Evolutionary conservation across 2,888 invertebrate genomes (phyloP).

Genomic region (Acanthosoma haemorrhoidale): DNA sequence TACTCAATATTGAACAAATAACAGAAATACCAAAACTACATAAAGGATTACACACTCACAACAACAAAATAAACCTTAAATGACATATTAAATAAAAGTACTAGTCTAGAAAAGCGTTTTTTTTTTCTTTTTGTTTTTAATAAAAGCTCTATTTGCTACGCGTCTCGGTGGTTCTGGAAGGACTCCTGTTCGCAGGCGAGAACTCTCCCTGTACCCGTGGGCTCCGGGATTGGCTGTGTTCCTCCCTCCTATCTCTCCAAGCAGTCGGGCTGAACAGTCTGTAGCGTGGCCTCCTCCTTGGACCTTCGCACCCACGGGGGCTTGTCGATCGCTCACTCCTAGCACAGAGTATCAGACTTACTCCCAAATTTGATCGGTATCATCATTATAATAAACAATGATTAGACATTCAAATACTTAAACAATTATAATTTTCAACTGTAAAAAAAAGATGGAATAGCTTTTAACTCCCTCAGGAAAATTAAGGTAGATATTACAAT

Average conservation of each 20-base stretch:
- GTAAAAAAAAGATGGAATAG: too few species aligned
- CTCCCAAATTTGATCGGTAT: too few species aligned
- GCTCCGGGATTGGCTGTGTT: not conserved
- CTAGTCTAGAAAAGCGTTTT: slow-evolving; percentile 6
- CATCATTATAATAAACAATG: too few species aligned
- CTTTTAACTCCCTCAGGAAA: too few species aligned
- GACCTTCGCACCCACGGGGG: not conserved
- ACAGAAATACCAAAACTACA: not conserved
- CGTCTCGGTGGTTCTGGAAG: not conserved
- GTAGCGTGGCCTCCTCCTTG: not conserved
- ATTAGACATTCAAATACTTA: too few species aligned
- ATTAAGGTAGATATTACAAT: too few species aligned
- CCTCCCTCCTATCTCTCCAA: not conserved
- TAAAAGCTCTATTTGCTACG: not conserved
- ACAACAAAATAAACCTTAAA: not conserved
- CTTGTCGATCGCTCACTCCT: slow-evolving; percentile 7
- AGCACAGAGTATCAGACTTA: too few species aligned
- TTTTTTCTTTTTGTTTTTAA: slow-evolving; percentile 5
- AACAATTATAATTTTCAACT: too few species aligned
- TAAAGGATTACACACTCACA: not conserved
- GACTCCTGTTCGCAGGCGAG: not conserved
- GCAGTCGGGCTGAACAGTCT: slow-evolving; percentile 13
- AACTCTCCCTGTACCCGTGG: not conserved
- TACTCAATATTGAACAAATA: not conserved
- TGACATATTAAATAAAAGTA: not conserved